Base-by-base conservation (phyloP, 2,888 invertebrate species). In the Drosophila neotestacea region DNA sequence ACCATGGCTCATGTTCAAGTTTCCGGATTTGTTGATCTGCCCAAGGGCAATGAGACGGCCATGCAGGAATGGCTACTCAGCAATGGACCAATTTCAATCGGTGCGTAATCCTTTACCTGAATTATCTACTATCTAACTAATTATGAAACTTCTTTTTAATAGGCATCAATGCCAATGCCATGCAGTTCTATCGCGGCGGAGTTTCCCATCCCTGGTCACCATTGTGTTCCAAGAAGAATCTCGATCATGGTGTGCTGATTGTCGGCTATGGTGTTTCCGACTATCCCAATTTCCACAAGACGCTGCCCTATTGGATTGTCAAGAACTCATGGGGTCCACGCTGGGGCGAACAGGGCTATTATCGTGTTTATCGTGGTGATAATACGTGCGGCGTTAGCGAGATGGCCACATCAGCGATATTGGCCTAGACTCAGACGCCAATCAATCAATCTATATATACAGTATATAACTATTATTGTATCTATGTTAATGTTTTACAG, bases 271-370 rank as follows among this genome's bases (percentile, higher is more conserved):
- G 98, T 59, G 90, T 95, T 92, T 90, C 94, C 94, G 96, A 94
- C 46, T 97, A 96, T 93, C 96, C 96, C 7, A 92, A 95, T 42
- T 97, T 97, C 93, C 95, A 97, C 88, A 96, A 96, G 92, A 94
- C 93, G 1, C 91, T 97, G 46, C 98, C 98, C 0, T 98, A 95
- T 92, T 98, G 98, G 98, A 96, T 96, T 71, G 94, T 98, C 34
- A 98, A 98, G 94, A 98, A 98, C 93, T 98, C 98, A 10, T 99
- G 98, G 98, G 98, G 98, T 55, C 91, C 93, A 38, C 93, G 93
- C 28, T 98, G 98, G 98, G 98, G 98, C 41, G 98, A 98, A 92
- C 95, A 97, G 94, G 98, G 99, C 2, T 99, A 98, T 92, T 99
- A 98, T 92, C 94, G 97, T 77, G 96, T 99, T 62, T 99, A 96